Conservation (phyloP, 2,797 vertebrate genomes). For the Crocidura indochinensis region DNA sequence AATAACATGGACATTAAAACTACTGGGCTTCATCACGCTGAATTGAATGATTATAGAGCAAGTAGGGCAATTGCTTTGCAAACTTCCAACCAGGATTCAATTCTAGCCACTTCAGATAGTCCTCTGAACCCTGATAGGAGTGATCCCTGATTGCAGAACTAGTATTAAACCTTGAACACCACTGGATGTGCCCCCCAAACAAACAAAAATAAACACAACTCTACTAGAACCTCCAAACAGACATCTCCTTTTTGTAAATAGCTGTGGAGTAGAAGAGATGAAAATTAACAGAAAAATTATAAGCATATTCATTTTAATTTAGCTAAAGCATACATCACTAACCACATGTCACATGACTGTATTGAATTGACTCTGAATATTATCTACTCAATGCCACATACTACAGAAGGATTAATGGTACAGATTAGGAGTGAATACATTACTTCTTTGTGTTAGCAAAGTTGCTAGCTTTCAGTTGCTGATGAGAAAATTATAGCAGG, state of each 20-base stretch:
- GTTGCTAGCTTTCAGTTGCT: slow-evolving; percentile 23
- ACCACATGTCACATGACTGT: background rate
- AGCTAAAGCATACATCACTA: slow-evolving; percentile 63
- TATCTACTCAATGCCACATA: background rate
- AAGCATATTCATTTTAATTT: slow-evolving; percentile 65
- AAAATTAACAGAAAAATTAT: slow-evolving; percentile 40
- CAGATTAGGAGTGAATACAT: background rate
- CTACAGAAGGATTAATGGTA: background rate
- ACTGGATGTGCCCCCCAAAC: no score
- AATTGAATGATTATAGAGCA: background rate
- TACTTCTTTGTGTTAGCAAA: slow-evolving; percentile 25
- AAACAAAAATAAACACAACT: no score
- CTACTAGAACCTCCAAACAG: background rate
- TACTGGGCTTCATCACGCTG: no score
- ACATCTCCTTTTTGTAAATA: slow-evolving; percentile 39
- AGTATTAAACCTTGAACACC: no score
- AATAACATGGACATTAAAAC: slow-evolving; percentile 32
- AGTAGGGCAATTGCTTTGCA: no score
- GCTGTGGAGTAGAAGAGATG: slow-evolving; percentile 26
- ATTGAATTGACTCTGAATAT: slow-evolving; percentile 8
- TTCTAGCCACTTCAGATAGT: no score
- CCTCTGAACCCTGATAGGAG: no score
- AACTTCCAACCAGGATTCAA: no score
- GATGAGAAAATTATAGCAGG: slow-evolving; percentile 72
- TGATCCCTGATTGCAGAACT: no score